Evolutionary conservation across 2,797 vertebrate species (phyloP).

Genomic region (Cuculus canorus): DNA sequence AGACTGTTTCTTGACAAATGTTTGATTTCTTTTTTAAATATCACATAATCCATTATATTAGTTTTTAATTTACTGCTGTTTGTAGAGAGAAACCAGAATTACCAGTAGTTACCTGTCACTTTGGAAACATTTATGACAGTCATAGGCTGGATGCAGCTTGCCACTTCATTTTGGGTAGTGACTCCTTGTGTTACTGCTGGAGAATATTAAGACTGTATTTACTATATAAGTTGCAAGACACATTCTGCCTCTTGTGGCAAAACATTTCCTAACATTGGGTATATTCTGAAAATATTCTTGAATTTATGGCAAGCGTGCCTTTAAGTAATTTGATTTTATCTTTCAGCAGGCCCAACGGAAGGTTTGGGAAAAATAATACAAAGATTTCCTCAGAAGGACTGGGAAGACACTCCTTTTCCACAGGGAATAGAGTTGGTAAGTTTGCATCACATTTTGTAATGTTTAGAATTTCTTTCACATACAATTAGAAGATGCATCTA

Average conservation of each 20-base stretch:
- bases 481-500: neutral
- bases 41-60: neutral
- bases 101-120: neutral
- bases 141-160: neutral
- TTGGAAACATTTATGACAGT: neutral
- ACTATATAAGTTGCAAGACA: neutral
- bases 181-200: neutral
- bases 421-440: slow-evolving; percentile 99
- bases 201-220: neutral
- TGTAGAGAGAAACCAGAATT: neutral
- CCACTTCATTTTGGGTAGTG: neutral
- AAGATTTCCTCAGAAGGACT: slow-evolving; percentile 95
- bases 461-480: neutral
- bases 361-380: slow-evolving; percentile 98
- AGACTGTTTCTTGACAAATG: neutral
- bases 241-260: neutral
- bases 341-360: slow-evolving; percentile 86
- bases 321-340: neutral
- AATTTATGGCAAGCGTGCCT: neutral
- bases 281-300: neutral
- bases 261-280: neutral
- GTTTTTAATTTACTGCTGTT: neutral
- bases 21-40: neutral
- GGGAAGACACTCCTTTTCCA: slow-evolving; percentile 96
- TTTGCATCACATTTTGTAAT: neutral